phyloP scores from a whole-genome alignment of 2,113 vertebrate species.

The Saimiri boliviensis region DNA sequence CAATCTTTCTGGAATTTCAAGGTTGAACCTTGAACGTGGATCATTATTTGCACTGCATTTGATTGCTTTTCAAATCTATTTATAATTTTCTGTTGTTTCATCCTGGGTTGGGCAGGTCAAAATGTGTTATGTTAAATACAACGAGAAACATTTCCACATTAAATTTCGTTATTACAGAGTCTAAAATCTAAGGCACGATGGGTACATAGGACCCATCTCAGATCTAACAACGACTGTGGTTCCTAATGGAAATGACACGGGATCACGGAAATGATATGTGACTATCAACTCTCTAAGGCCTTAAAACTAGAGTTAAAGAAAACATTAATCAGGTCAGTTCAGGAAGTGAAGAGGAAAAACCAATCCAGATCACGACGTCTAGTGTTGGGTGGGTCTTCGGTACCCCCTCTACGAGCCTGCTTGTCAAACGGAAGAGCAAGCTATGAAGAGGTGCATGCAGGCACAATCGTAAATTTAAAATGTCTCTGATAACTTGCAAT shows the following conservation, averaged over 20 bases:
- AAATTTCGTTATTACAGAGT: conserved; percentile 27
- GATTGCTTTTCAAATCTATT: conserved; percentile 55
- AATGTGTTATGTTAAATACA: conserved; percentile 35
- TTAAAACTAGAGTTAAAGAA: conserved; percentile 18
- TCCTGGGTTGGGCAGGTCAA: conserved; percentile 54
- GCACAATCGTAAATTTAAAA: no score
- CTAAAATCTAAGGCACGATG: background rate
- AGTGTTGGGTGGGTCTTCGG: background rate
- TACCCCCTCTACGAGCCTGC: background rate
- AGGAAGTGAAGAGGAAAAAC: background rate
- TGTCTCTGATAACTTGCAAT: background rate
- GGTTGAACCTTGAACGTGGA: conserved; percentile 50
- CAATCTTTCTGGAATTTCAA: conserved; percentile 63
- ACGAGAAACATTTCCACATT: conserved; percentile 33
- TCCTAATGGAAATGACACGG: background rate
- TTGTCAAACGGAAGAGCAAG: background rate
- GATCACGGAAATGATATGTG: background rate
- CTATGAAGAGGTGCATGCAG: no score
- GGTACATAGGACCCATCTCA: background rate
- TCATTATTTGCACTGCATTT: conserved; percentile 59
- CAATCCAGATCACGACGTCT: background rate
- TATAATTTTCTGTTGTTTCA: conserved; percentile 52
- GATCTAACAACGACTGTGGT: background rate
- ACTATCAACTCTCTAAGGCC: background rate
- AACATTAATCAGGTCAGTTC: background rate